Percentiles rank a stretch among this genome's conserved stretches.
These are phyloP conservation scores for Drosophila emarginata DNA, from an alignment of 2,888 invertebrate genomes.

Conservation along the genomic window DNA sequence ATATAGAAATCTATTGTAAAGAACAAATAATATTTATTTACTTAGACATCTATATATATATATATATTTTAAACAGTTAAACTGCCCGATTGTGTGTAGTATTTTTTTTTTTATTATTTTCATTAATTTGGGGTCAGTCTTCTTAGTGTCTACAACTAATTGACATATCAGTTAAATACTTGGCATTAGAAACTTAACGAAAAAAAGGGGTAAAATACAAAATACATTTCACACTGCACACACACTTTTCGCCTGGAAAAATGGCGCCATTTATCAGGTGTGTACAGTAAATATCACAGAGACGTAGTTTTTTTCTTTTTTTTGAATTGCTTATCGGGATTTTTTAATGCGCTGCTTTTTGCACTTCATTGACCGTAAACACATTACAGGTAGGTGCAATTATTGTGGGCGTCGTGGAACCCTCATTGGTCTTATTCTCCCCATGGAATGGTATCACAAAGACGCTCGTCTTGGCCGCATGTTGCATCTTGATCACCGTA, in stretches of 20 bases:
- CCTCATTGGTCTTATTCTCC: conserved; percentile 38
- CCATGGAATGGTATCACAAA: conserved; percentile 79
- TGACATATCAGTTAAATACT: conserved; percentile 35
- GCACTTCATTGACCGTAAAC: conserved; percentile 78
- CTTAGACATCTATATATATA: conserved; percentile 7
- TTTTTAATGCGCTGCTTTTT: conserved; percentile 58
- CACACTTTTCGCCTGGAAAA: conserved; percentile 18
- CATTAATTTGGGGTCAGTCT: conserved; percentile 41
- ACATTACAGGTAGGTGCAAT: conserved; percentile 56
- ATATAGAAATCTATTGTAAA: not conserved
- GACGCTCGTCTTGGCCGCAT: conserved; percentile 70
- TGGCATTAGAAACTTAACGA: conserved; percentile 30
- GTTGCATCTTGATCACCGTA: conserved; percentile 79
- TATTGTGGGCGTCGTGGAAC: conserved; percentile 8
- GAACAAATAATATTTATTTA: conserved; percentile 9
- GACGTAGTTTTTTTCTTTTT: conserved; percentile 23
- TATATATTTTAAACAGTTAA: conserved; percentile 30
- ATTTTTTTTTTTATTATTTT: conserved; percentile 13
- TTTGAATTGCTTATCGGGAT: conserved; percentile 26
- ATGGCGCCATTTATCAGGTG: conserved; percentile 19
- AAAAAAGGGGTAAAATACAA: conserved; percentile 34
- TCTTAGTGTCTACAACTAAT: conserved; percentile 33
- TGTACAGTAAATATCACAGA: conserved; percentile 69
- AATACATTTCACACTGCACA: conserved; percentile 50
- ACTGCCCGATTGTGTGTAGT: conserved; percentile 33